Evolutionary conservation across 2,888 invertebrate genomes (phyloP), one percentile per base, ranked within the genome.

Genomic region (Apomyelois bistriatella): DNA sequence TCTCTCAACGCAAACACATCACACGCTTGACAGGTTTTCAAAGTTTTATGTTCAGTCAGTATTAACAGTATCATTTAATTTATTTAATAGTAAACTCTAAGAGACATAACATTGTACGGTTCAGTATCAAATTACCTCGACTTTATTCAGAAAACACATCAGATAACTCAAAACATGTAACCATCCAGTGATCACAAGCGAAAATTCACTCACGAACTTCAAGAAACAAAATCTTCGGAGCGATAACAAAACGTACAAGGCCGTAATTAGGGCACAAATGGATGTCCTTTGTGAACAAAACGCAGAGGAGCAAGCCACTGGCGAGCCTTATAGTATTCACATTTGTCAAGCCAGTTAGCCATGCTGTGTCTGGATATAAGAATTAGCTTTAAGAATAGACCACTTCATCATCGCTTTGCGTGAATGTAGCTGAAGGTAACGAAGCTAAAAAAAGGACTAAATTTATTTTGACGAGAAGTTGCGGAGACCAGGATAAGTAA

Each of bases 161-260:
- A 35, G 46, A 46, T 46, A 46, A 32, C 15, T 16, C 10, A 32
- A 22, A 46, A 46, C 32, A 46, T 32, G 46, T 32, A 30, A 15
- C 46, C 46, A 32, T 46, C 46, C 46, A 46, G 46, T 32, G 32
- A 46, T 46, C 46, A 46, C 46, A 46, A 35, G 46, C 53, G 32
- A 54, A 51, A 51, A 48, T 51, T 47, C 46, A 54, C 49, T 50
- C 49, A 40, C 40, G 40, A 49, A 52, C 35, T 41, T 47, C 47
- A 22, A 51, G 36, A 15, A 32, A 15, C 49, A 30, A 50, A 15
- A 30, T 28, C 49, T 46, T 46, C 28, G 52, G 28, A 17, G 22
- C 17, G 36, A 43, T 52, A 52, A 52, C 36, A 37, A 43, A 52
- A 43, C 52, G 42, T 17, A 52, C 52, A 43, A 36, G 52, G 12